Base-by-base conservation (phyloP, 2,797 vertebrate genomes). In the Mormyrops boulengeri region DNA sequence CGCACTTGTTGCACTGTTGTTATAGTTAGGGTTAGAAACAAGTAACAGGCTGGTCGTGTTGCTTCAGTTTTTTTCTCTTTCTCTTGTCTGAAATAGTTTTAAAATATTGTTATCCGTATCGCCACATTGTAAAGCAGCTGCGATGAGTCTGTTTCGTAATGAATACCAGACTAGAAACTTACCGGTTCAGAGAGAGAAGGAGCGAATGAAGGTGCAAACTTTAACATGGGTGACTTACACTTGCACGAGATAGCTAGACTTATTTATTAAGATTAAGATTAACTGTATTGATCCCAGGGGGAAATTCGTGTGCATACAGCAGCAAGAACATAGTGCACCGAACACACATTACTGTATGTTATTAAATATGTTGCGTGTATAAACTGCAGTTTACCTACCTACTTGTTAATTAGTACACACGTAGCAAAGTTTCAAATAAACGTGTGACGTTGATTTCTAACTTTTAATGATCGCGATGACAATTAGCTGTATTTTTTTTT, bases 141-240 rank as follows among this genome's bases (percentile, higher is more conserved):
- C 49, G 19, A 88, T 88, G 2, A 88, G 3, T 11, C 8, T 44
- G 34, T 60, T 88, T 26, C 50, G 77, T 47, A 60, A 66, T 47
- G 34, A 60, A n/a, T 47, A n/a, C 19, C 44, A 41, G 55, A 91
- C 80, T 87, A 91, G 84, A 41, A 91, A 89, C 89, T 86, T 49
- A 7, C 41, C 17, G 90, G 85, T 90, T 62, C 90, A 88, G 88
- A 89, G 57, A 88, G 85, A 91, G 66, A 91, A 82, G 85, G 88
- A 90, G 38, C 90, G 88, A 91, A 91, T 88, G 26, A 85, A 90
- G 91, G 92, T 93, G 52, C 47, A 12, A 53, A 30, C 19, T 12
- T 52, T 26, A 52, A 12, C 47, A 22, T 8, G 47, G 47, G 47
- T 85, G 19, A 50, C 12, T 49, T 14, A 2, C 44, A 2, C 38